Evolutionary conservation across 1,140 invertebrate species (phyloP).

Genomic region (Drosophila quadrilineata): DNA sequence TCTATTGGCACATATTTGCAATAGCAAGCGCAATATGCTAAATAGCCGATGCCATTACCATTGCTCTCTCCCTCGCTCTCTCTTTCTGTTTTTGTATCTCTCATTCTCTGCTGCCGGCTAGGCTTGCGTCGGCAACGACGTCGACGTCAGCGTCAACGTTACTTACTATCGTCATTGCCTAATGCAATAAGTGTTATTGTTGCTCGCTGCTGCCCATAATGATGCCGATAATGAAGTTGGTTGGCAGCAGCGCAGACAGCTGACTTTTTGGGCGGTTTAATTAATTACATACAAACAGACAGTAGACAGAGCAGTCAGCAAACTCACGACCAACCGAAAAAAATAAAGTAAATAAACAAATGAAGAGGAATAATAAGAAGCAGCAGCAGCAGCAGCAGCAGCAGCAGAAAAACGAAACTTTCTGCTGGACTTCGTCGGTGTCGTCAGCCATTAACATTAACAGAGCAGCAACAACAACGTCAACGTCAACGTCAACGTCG

Average conservation of each 20-base stretch:
- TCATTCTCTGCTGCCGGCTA: constrained; percentile 38
- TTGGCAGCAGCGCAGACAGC: constrained; percentile 52
- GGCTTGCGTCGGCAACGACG: constrained; percentile 26
- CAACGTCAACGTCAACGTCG: constrained; percentile 31
- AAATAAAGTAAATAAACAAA: constrained; percentile 39
- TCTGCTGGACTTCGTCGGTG: constrained; percentile 42
- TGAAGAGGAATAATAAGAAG: constrained; percentile 34
- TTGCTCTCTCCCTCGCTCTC: constrained; percentile 12
- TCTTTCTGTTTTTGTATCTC: no score
- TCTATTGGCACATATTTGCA: constrained; percentile 73
- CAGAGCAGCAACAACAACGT: no score
- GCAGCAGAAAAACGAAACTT: constrained; percentile 61
- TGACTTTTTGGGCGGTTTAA: constrained; percentile 71
- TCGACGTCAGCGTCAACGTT: constrained; percentile 22
- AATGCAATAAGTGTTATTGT: constrained; percentile 67
- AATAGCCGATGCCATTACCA: constrained; percentile 47
- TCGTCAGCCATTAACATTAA: no score
- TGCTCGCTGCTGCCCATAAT: constrained; percentile 15
- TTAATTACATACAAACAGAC: constrained; percentile 68
- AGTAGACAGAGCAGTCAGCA: background rate
- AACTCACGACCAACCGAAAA: constrained; percentile 1
- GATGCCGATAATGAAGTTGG: constrained; percentile 34
- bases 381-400: constrained; percentile 23
- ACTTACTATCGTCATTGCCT: constrained; percentile 36
- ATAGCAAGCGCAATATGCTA: constrained; percentile 58